Percentiles rank a stretch among this genome's conserved stretches.
These are phyloP conservation scores for Epinephelus cyanopodus DNA, from an alignment of 2,113 vertebrate species.

Conservation along the genomic window DNA sequence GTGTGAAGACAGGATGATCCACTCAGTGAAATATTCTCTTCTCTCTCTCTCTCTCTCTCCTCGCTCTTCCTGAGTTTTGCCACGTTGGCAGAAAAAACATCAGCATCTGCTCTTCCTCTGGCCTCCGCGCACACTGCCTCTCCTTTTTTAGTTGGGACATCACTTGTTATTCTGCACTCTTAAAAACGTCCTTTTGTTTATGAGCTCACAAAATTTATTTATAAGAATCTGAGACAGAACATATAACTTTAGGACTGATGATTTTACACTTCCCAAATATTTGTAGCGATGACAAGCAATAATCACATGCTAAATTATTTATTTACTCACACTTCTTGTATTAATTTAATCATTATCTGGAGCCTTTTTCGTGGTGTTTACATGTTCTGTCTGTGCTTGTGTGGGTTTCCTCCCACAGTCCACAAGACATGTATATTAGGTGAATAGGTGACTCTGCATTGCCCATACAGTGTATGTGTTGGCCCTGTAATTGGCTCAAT, in stretches of 20 bases:
- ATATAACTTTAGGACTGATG: neutral
- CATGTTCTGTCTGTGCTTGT: neutral
- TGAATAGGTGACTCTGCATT: too few species aligned
- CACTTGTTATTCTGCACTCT: constrained; percentile 8
- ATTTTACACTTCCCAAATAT: neutral
- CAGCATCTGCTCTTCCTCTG: constrained; percentile 37
- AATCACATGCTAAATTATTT: constrained; percentile 12
- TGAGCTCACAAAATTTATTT: constrained; percentile 15
- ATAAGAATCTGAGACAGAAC: neutral
- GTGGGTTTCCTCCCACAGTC: neutral
- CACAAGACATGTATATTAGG: neutral
- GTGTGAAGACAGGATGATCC: constrained; percentile 57
- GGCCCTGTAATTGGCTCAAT: neutral
- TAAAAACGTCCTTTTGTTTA: constrained; percentile 8
- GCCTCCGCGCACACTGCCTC: neutral
- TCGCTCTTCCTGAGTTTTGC: constrained; percentile 39
- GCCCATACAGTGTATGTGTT: neutral
- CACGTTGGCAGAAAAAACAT: constrained; percentile 52
- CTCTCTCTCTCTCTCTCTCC: neutral
- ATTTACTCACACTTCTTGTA: neutral
- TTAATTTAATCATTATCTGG: neutral
- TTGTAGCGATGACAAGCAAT: neutral
- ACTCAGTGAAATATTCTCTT: constrained; percentile 49
- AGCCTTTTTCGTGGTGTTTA: neutral
- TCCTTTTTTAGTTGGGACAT: constrained; percentile 15